Evolutionary conservation across 2,797 vertebrate species (phyloP), one percentile per base, ranked within the genome.

Genomic region (Rhyacichthys aspro): DNA sequence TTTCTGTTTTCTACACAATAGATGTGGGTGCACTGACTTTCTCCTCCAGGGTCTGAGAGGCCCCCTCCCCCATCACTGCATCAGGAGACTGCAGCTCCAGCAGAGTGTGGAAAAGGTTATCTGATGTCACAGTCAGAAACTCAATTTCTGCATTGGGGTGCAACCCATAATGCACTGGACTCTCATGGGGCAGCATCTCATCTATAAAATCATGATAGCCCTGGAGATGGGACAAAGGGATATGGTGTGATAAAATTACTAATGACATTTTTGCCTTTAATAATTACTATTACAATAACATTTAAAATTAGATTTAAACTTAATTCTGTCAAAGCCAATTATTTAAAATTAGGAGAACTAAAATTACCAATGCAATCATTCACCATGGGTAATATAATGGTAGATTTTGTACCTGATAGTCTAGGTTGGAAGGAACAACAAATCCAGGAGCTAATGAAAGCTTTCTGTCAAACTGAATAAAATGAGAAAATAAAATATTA

Each of bases 61-160:
- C 73, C 59, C 91, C 91, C 79, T 95, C 91, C 38, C 84, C 89
- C 86, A 83, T 90, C 70, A 90, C 81, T 10, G 91, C 87, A 36
- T 82, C 86, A 52, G 89, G 89, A 86, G 91, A 93, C 91, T 92
- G 94, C 77, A 94, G 88, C 89, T 94, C 93, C 83, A 94, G 90
- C 74, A 95, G 88, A 33, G 89, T 92, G 84, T 84, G 91, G 82
- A 94, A 93, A 60, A 90, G 84, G 69, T 86, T 91, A 82, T 92
- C 91, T 23, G 91, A 92, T 15, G 92, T 94, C 81, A 89, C 89
- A 4, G 91, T 91, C 64, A 93, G 73, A 84, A 94, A 93, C 84
- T 93, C 92, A 44, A 85, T 94, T 79, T 95, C 93, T 33, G 87
- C 88, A 0, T 94, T 94, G 67, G 91, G 92, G 80, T 93, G 91